Conservation (phyloP, 2,888 invertebrate species). For the Lobophora halterata region DNA sequence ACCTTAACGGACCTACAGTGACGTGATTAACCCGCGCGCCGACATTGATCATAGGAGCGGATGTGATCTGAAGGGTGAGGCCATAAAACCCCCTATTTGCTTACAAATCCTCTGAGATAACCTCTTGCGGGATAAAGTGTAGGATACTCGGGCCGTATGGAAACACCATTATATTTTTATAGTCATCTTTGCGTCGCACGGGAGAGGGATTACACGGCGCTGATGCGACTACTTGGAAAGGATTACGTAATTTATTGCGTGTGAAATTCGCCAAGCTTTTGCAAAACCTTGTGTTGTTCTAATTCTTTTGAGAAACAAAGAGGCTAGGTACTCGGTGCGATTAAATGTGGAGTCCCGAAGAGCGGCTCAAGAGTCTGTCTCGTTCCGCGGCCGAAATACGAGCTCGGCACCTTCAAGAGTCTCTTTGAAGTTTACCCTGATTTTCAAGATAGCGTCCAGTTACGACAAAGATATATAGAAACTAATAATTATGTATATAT, state of each 20-base stretch:
- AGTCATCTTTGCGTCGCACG: constrained; percentile 19
- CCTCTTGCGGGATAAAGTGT: constrained; percentile 26
- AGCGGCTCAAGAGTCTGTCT: too few relatives aligned
- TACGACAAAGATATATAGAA: too few relatives aligned
- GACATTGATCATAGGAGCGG: constrained; percentile 8
- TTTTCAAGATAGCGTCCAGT: too few relatives aligned
- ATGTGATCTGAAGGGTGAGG: constrained; percentile 15
- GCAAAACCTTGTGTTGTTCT: constrained; percentile 2
- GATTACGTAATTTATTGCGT: constrained; percentile 21
- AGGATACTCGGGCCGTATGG: constrained; percentile 18
- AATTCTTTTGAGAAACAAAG: constrained; percentile 3
- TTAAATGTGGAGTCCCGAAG: constrained; percentile 1
- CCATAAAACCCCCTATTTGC: constrained; percentile 30
- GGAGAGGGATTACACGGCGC: constrained; percentile 13
- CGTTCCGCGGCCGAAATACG: too few relatives aligned
- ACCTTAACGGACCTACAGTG: too few relatives aligned
- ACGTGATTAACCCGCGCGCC: not conserved
- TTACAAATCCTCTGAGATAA: constrained; percentile 29
- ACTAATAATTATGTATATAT: too few relatives aligned
- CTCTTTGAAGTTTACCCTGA: not conserved
- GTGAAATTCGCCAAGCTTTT: constrained; percentile 10
- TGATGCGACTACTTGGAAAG: constrained; percentile 8
- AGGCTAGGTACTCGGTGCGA: constrained; percentile 2
- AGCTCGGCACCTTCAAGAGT: constrained; percentile 2
- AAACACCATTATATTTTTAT: constrained; percentile 26